Conservation (phyloP, 2,797 vertebrate genomes). For the Argentina silus region DNA sequence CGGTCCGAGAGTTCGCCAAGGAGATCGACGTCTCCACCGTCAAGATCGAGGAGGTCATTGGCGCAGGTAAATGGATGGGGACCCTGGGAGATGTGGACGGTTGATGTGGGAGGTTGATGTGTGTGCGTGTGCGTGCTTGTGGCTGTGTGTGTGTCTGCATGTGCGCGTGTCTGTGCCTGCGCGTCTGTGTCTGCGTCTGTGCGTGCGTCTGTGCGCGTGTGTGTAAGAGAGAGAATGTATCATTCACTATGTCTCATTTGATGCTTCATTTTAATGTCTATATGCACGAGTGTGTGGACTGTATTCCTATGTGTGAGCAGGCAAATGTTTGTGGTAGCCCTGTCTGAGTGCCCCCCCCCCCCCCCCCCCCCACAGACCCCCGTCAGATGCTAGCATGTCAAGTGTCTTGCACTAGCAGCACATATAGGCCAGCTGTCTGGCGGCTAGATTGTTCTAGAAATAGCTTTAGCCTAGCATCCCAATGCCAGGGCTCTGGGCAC, state of each 20-base stretch:
- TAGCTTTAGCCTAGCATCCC: slow-evolving; percentile 31
- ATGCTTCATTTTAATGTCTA: no score
- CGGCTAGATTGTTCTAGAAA: slow-evolving; percentile 60
- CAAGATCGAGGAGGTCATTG: slow-evolving; percentile 99
- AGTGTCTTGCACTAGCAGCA: slow-evolving; percentile 41
- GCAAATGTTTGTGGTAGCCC: neutral
- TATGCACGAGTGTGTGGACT: slow-evolving; percentile 4
- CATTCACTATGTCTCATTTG: slow-evolving; percentile 5
- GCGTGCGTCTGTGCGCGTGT: neutral
- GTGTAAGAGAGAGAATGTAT: no score
- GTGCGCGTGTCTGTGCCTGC: neutral
- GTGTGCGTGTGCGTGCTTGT: neutral
- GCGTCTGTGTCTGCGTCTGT: neutral
- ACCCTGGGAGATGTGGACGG: neutral
- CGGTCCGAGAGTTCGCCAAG: slow-evolving; percentile 97
- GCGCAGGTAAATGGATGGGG: slow-evolving; percentile 85
- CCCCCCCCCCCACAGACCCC: no score
- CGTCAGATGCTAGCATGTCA: slow-evolving; percentile 49
- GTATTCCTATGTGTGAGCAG: neutral
- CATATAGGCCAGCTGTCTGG: slow-evolving; percentile 66
- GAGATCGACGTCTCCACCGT: slow-evolving; percentile 99
- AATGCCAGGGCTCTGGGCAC: neutral
- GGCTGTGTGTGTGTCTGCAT: neutral
- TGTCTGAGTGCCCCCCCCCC: no score
- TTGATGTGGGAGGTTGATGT: no score